Percentiles rank a stretch among this genome's conserved stretches.
Evolutionary conservation across 2,113 vertebrate species (phyloP).

Genomic region (Calidris pygmaea): DNA sequence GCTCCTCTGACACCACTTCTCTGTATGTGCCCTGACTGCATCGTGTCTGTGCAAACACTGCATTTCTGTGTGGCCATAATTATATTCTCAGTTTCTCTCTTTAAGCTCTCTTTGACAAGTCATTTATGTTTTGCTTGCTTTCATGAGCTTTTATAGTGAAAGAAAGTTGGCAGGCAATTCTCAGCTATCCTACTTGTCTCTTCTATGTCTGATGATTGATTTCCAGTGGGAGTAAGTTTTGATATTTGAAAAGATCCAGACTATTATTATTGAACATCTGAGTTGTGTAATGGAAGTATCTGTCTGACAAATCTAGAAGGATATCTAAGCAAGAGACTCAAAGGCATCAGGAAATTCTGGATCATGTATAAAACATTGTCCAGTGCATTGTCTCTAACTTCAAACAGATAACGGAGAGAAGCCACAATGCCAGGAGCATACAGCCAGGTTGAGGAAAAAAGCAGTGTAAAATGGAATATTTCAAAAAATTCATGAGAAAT

Average conservation of each 20-base stretch:
- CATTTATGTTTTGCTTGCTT: conserved; percentile 23
- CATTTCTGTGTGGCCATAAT: not conserved
- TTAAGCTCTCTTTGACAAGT: not conserved
- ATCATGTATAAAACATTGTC: not conserved
- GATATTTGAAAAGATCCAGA: conserved; percentile 50
- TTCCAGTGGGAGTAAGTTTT: conserved; percentile 68
- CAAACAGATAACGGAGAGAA: not conserved
- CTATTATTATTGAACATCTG: conserved; percentile 41
- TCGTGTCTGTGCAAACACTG: not conserved
- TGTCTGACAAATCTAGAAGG: conserved; percentile 38
- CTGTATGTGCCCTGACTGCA: fast-evolving
- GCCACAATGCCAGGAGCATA: not conserved
- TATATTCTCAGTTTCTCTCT: conserved; percentile 1
- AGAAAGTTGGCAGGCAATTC: conserved; percentile 39
- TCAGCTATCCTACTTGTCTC: conserved; percentile 14
- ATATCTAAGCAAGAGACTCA: not conserved
- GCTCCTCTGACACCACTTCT: not conserved
- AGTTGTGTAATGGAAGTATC: conserved; percentile 12
- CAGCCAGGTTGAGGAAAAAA: not conserved
- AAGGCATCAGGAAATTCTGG: not conserved
- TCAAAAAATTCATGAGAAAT: not conserved
- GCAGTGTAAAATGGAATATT: not conserved
- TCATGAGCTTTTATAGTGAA: not conserved
- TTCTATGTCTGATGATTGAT: conserved; percentile 51
- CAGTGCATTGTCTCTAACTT: not conserved